Evolutionary conservation across 2,888 invertebrate genomes (phyloP).

Genomic region (Megalurothrips usitatus): DNA sequence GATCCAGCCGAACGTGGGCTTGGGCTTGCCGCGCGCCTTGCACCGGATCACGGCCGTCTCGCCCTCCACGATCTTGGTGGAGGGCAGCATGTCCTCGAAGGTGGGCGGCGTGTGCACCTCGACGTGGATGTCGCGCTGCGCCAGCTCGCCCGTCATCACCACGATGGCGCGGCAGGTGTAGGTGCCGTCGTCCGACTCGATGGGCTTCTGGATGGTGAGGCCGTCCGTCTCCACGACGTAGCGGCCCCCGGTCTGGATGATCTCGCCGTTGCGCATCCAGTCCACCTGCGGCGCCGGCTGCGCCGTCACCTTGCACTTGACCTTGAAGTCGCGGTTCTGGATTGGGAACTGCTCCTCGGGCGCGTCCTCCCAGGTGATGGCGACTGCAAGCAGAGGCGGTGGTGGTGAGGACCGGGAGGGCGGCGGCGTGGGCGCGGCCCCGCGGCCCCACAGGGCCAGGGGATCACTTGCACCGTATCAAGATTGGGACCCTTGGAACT

Average conservation of each 20-base stretch:
- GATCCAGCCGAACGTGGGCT: constrained; percentile 79
- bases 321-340: constrained; percentile 66
- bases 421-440: too few relatives aligned
- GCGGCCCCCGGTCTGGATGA: constrained; percentile 63
- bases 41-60: constrained; percentile 71
- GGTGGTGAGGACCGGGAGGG: too few relatives aligned
- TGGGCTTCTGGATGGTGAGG: constrained; percentile 68
- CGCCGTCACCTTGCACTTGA: constrained; percentile 79
- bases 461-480: too few relatives aligned
- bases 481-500: too few relatives aligned
- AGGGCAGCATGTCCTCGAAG: constrained; percentile 59
- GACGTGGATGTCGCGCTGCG: constrained; percentile 71
- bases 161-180: constrained; percentile 87
- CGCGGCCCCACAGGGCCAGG: not conserved
- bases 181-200: constrained; percentile 77
- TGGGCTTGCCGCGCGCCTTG: constrained; percentile 76
- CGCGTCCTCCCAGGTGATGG: constrained; percentile 81
- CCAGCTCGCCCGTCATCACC: constrained; percentile 70
- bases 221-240: constrained; percentile 72
- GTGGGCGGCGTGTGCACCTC: constrained; percentile 73
- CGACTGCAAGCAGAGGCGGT: constrained; percentile 61
- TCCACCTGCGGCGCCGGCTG: constrained; percentile 79
- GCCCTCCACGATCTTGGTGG: constrained; percentile 71
- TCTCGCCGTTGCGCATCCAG: constrained; percentile 75
- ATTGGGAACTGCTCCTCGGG: constrained; percentile 78